phyloP scores from a whole-genome alignment of 2,888 invertebrate genomes.

The Esperia sulphurella region DNA sequence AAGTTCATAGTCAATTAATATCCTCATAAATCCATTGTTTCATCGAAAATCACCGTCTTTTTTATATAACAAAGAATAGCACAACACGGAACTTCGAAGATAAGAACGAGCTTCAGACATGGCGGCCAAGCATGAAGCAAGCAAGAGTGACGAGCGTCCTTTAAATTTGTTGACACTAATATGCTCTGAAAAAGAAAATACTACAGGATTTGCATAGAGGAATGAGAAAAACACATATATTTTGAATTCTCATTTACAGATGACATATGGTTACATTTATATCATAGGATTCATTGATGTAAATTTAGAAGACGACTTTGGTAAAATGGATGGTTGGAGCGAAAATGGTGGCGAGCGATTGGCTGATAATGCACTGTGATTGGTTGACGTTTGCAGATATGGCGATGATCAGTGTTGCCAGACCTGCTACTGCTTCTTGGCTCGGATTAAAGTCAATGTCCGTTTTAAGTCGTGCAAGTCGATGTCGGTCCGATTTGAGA shows the following conservation, averaged over 20 bases:
- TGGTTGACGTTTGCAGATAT: too few relatives aligned
- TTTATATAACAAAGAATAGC: slow-evolving; percentile 71
- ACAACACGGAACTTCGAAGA: slow-evolving; percentile 76
- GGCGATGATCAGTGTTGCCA: too few relatives aligned
- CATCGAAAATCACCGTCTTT: slow-evolving; percentile 64
- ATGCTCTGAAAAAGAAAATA: slow-evolving; percentile 71
- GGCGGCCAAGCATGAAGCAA: slow-evolving; percentile 69
- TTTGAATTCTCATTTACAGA: slow-evolving; percentile 55
- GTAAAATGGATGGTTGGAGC: background rate
- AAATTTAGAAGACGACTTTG: background rate
- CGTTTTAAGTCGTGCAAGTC: too few relatives aligned
- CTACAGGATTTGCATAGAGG: slow-evolving; percentile 55
- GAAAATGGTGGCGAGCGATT: background rate
- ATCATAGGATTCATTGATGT: slow-evolving; percentile 12
- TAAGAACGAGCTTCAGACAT: slow-evolving; percentile 74
- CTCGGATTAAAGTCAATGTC: too few relatives aligned
- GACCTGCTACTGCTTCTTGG: too few relatives aligned
- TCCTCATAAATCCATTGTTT: slow-evolving; percentile 57
- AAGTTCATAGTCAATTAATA: slow-evolving; percentile 56
- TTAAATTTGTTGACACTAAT: slow-evolving; percentile 38
- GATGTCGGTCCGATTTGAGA: too few relatives aligned
- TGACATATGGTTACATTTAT: slow-evolving; percentile 55
- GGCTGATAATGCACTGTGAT: too few relatives aligned
- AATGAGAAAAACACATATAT: slow-evolving; percentile 54
- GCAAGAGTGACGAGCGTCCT: slow-evolving; percentile 62